Percentiles rank a stretch among this genome's conserved stretches.
Conservation (phyloP, 2,113 vertebrate genomes). For the Heterochromis multidens region DNA sequence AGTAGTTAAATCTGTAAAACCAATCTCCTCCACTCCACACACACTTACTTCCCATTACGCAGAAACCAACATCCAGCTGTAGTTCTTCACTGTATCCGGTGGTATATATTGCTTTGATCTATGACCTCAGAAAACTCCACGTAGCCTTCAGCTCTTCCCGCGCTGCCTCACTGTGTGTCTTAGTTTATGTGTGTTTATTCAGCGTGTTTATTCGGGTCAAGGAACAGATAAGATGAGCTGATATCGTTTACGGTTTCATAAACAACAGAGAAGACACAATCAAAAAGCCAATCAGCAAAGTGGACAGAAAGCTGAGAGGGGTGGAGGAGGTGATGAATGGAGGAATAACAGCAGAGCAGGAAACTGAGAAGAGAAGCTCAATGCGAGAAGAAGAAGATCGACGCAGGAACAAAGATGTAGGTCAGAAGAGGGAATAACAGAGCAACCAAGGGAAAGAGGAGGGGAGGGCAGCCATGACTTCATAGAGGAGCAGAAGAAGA, state of each 20-base stretch:
- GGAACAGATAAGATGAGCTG: background rate
- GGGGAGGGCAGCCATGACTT: slow-evolving; percentile 28
- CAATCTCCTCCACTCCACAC: background rate
- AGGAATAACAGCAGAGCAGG: background rate
- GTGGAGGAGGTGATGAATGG: background rate
- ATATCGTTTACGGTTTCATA: slow-evolving; percentile 26
- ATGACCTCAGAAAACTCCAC: background rate
- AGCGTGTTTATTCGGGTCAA: slow-evolving; percentile 37
- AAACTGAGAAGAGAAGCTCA: background rate
- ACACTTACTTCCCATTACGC: background rate
- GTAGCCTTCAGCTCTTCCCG: background rate
- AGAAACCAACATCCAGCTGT: background rate
- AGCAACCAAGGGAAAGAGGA: background rate
- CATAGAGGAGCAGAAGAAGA: background rate
- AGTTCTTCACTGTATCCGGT: background rate
- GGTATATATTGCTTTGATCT: background rate
- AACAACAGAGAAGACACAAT: slow-evolving; percentile 3
- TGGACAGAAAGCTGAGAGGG: background rate
- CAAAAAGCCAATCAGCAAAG: slow-evolving; percentile 30
- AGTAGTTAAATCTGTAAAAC: no score
- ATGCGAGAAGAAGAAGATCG: background rate
- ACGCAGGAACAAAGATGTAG: slow-evolving; percentile 5
- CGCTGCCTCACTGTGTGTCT: background rate
- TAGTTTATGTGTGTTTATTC: background rate
- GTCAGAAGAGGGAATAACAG: background rate